Evolutionary conservation across 2,113 vertebrate genomes (phyloP).

Genomic region (Nothoprocta perdicaria): DNA sequence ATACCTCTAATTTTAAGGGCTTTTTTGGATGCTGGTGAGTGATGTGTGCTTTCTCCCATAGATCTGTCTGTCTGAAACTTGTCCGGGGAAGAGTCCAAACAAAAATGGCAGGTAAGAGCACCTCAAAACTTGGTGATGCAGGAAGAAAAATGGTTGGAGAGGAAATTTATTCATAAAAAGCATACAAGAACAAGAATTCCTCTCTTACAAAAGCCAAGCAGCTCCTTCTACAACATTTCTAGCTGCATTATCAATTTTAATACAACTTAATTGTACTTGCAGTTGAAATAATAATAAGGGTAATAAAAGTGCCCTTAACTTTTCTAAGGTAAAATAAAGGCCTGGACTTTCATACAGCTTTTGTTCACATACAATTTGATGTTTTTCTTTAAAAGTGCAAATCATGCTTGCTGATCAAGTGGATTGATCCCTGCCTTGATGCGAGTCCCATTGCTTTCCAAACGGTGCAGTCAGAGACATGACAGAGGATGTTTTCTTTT

Average conservation of each 20-base stretch:
- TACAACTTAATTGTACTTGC: background rate
- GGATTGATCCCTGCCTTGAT: background rate
- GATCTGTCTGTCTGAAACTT: background rate
- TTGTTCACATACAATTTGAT: background rate
- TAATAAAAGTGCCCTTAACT: background rate
- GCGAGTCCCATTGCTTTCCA: background rate
- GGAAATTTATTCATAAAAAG: background rate
- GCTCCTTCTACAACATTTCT: background rate
- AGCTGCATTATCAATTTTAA: rapidly evolving
- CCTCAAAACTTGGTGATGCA: rapidly evolving
- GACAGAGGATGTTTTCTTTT: background rate
- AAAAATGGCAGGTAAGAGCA: conserved; percentile 70
- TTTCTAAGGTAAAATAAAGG: background rate
- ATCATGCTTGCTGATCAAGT: background rate
- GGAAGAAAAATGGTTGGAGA: background rate
- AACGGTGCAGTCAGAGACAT: background rate
- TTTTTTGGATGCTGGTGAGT: background rate
- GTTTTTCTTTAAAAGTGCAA: background rate
- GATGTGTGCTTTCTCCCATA: background rate
- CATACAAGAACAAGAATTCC: background rate
- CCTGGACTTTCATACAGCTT: background rate
- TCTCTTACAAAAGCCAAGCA: background rate
- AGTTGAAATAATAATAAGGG: background rate
- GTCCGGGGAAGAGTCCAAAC: background rate
- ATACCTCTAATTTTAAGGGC: background rate